A percentile compares a stretch with the other conserved stretches of the same genome.
Conservation (phyloP, 2,797 vertebrate genomes). For the Phrynocephalus guinanensis region DNA sequence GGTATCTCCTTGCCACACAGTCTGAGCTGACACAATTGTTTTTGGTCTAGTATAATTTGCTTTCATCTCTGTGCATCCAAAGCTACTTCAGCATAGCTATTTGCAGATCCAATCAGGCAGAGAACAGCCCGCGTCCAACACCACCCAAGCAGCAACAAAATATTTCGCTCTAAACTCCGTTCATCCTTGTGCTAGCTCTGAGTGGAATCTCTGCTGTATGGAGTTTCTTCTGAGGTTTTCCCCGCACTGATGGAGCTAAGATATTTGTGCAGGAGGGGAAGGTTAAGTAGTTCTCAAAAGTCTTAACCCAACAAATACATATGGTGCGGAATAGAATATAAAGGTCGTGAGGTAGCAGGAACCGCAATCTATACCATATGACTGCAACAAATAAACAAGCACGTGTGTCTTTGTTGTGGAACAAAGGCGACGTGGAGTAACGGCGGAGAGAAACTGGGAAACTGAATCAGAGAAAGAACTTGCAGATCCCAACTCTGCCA, state of each 20-base stretch:
- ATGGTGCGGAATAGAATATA: too few species aligned
- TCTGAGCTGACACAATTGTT: not conserved
- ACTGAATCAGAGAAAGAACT: not conserved
- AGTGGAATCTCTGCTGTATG: not conserved
- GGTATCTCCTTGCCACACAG: not conserved
- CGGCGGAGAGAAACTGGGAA: not conserved
- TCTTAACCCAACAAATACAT: slow-evolving; percentile 29
- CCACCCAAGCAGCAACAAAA: not conserved
- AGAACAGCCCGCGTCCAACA: not conserved
- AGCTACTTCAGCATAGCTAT: not conserved
- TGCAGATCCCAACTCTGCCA: not conserved
- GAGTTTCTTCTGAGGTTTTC: not conserved
- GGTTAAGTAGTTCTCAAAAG: slow-evolving; percentile 1
- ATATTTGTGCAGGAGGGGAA: not conserved
- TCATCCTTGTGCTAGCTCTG: not conserved
- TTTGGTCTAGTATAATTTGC: not conserved
- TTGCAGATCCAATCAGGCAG: not conserved
- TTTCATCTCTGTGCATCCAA: not conserved
- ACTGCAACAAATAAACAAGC: too few species aligned
- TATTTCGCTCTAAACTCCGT: not conserved
- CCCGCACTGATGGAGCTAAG: not conserved
- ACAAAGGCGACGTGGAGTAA: too few species aligned
- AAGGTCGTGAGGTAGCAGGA: too few species aligned
- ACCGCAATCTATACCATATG: too few species aligned
- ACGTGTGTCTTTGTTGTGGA: too few species aligned